Evolutionary conservation across 2,888 invertebrate species (phyloP), one percentile per base, ranked within the genome.

Genomic region (Tridacna gigas): DNA sequence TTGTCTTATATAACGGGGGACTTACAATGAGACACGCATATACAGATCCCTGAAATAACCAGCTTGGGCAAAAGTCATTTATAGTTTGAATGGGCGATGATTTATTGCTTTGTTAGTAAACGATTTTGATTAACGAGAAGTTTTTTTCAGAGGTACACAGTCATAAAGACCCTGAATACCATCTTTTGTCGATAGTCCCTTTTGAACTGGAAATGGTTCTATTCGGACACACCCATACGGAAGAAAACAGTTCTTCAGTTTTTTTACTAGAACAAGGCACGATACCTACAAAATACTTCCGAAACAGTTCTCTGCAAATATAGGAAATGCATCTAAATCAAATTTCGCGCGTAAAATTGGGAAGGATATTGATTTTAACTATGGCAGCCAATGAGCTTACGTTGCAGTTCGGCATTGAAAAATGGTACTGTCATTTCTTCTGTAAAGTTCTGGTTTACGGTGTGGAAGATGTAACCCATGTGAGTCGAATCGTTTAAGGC

Each of bases 281-380:
- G 7, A 37, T 4, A 37, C 37, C 37, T 7, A 37, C 37, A 37
- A 37, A 37, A 37, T 37, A 7, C 37, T 37, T 7, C 2, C 37
- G 2, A 78, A 78, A 71, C 15, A 61, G 18, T 60, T 63, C 83
- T 80, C 80, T 77, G 37, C 22, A 22, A 37, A 77, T 80, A 83
- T 77, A 80, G 78, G 77, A 80, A 80, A 69, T 79, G 83, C 77
- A 83, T 37, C 22, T 18, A 37, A 25, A 60, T 60, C 65, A 74
- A 22, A 74, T 56, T 77, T 71, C 74, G 79, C 79, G 75, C 51
- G 80, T 56, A 77, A 80, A 77, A 74, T 83, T 67, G 25, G 77
- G 80, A 28, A 45, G 12, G 71, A 51, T 83, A 83, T 83, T 79
- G 83, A 83, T 83, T 83, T 78, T 78, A 71, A 11, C 47, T 20